These are phyloP conservation scores for Halichoerus grypus DNA, from an alignment of 2,113 vertebrate species.

Conservation along the genomic window DNA sequence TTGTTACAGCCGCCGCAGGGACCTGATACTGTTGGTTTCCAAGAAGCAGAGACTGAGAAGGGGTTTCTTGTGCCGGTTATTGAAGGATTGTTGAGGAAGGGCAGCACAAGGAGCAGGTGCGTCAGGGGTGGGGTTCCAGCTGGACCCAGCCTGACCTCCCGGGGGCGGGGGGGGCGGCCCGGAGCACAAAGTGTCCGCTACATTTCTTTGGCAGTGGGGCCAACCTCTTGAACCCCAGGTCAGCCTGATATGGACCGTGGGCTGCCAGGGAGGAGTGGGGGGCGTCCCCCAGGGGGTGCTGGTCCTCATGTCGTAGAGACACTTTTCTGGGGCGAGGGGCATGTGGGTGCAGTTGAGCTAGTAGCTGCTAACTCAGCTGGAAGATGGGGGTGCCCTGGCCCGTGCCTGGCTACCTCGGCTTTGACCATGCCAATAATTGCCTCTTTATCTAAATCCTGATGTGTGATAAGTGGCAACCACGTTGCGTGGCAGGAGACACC, in stretches of 20 bases:
- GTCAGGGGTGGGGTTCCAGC: background rate
- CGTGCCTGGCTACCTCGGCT: rapidly evolving
- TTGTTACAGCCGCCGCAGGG: background rate
- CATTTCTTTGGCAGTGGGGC: rapidly evolving
- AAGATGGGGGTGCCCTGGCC: background rate
- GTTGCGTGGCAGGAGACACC: too few species aligned
- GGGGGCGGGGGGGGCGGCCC: background rate
- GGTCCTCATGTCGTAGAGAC: background rate
- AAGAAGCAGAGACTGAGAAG: background rate
- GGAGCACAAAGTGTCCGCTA: rapidly evolving
- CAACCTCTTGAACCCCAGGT: background rate
- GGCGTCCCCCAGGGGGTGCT: background rate
- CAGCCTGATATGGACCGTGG: background rate
- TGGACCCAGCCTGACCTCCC: background rate
- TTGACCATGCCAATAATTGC: rapidly evolving
- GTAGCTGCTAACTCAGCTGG: background rate
- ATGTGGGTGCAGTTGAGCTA: background rate
- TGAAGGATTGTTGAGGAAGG: background rate
- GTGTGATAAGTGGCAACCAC: background rate
- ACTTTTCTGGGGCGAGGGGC: rapidly evolving
- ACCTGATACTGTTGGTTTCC: background rate
- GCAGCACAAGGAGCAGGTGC: rapidly evolving
- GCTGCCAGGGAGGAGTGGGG: background rate
- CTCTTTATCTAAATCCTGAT: background rate
- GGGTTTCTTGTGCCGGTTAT: background rate